Evolutionary conservation across 2,113 vertebrate genomes (phyloP).

Genomic region (Mormyrus iriodes): DNA sequence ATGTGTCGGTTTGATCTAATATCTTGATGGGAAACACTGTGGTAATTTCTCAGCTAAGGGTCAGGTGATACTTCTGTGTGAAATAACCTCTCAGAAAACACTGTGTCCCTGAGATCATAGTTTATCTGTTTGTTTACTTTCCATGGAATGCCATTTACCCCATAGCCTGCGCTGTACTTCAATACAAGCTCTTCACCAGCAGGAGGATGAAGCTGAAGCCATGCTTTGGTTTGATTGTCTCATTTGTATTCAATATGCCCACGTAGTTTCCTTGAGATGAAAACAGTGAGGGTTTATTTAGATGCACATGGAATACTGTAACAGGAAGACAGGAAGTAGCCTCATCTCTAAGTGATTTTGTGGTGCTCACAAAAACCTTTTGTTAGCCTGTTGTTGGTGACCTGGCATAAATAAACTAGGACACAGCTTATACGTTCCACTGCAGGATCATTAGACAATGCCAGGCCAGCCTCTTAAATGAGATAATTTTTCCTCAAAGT

Average conservation of each 20-base stretch:
- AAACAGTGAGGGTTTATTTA: not conserved
- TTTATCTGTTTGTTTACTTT: not conserved
- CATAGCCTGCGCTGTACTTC: not conserved
- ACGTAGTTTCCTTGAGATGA: not conserved
- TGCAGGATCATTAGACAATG: conserved; percentile 50
- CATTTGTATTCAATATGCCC: not conserved
- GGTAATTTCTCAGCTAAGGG: not conserved
- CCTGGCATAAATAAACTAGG: conserved; percentile 16
- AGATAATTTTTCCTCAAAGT: conserved; percentile 51
- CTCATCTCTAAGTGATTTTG: not conserved
- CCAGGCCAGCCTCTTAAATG: conserved; percentile 46
- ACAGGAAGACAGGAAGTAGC: not conserved
- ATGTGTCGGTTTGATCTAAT: not conserved
- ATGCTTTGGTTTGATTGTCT: not conserved
- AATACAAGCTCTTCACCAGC: not conserved
- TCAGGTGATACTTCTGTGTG: not conserved
- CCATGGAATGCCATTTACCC: not conserved
- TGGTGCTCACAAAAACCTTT: not conserved
- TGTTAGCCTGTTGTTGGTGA: conserved; percentile 6
- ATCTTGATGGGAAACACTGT: not conserved
- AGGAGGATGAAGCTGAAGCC: not conserved
- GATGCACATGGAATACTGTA: not conserved
- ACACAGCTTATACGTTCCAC: conserved; percentile 20
- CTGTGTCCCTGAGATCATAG: not conserved
- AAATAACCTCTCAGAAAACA: not conserved